Evolutionary conservation across 2,113 vertebrate genomes (phyloP).

Genomic region (Hucho hucho): DNA sequence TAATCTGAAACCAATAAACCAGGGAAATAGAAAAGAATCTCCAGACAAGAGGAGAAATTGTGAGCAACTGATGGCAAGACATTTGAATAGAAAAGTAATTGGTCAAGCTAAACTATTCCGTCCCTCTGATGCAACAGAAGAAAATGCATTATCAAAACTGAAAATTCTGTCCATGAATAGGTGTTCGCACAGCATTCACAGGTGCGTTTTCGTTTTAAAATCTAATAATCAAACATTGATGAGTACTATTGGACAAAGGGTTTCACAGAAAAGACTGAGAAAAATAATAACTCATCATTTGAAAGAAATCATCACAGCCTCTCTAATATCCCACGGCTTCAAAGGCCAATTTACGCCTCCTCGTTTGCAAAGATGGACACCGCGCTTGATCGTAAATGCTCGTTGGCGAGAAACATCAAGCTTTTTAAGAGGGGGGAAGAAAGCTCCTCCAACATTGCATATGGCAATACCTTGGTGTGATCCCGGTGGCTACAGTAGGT

Average conservation of each 20-base stretch:
- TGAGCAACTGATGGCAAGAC: slow-evolving; percentile 65
- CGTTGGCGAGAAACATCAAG: not conserved
- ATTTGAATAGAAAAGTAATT: slow-evolving; percentile 64
- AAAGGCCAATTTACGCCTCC: slow-evolving; percentile 24
- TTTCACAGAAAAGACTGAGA: not conserved
- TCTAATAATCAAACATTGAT: not conserved
- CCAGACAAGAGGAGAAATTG: slow-evolving; percentile 56
- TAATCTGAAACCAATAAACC: slow-evolving; percentile 22
- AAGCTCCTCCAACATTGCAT: not conserved
- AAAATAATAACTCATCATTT: slow-evolving; percentile 2
- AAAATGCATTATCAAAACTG: not conserved
- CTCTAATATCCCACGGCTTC: slow-evolving; percentile 8
- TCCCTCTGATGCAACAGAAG: slow-evolving; percentile 12
- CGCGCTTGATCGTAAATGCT: not conserved
- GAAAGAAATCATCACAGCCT: not conserved
- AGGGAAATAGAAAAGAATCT: slow-evolving; percentile 22
- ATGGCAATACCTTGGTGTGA: slow-evolving; percentile 9
- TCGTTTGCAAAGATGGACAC: not conserved
- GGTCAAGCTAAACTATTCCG: slow-evolving; percentile 42
- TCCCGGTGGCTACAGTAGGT: slow-evolving; percentile 19
- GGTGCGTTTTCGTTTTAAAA: no score
- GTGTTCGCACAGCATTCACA: no score
- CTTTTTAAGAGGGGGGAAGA: slow-evolving; percentile 1
- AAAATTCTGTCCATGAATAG: no score
- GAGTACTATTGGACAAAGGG: slow-evolving; percentile 20